Evolutionary conservation across 2,113 vertebrate species (phyloP).

Genomic region (Felis chaus): DNA sequence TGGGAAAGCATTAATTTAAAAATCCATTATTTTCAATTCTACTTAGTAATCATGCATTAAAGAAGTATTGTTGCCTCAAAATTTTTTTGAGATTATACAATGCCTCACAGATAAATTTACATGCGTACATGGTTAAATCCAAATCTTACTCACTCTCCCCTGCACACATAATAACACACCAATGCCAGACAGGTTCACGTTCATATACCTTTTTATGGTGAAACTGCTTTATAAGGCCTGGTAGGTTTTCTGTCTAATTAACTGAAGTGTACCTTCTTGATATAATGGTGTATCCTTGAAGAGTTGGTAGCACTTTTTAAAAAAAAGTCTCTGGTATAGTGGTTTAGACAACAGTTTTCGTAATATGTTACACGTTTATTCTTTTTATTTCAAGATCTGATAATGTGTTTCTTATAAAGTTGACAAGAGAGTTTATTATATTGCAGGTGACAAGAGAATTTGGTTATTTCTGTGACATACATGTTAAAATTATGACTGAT

Average conservation of each 20-base stretch:
- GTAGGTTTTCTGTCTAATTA: neutral
- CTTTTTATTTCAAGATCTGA: neutral
- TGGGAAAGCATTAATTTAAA: neutral
- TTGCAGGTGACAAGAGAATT: neutral
- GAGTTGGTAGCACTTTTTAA: neutral
- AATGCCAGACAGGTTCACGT: neutral
- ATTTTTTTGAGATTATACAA: neutral
- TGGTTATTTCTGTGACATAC: neutral
- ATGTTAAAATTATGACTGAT: neutral
- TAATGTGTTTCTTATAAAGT: neutral
- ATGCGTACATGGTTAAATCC: neutral
- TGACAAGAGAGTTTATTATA: neutral
- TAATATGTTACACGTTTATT: neutral
- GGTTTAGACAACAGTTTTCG: constrained; percentile 3
- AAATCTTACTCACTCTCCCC: too few relatives aligned
- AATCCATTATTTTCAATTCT: neutral
- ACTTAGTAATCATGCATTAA: neutral
- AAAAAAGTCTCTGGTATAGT: neutral
- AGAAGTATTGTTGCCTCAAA: neutral
- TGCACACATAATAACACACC: neutral
- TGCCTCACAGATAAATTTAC: neutral
- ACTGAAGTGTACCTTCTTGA: neutral
- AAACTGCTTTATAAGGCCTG: neutral
- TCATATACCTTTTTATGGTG: neutral
- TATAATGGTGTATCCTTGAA: neutral